These are phyloP conservation scores for Sinonovacula constricta DNA, from an alignment of 1,140 invertebrate species.

Conservation along the genomic window DNA sequence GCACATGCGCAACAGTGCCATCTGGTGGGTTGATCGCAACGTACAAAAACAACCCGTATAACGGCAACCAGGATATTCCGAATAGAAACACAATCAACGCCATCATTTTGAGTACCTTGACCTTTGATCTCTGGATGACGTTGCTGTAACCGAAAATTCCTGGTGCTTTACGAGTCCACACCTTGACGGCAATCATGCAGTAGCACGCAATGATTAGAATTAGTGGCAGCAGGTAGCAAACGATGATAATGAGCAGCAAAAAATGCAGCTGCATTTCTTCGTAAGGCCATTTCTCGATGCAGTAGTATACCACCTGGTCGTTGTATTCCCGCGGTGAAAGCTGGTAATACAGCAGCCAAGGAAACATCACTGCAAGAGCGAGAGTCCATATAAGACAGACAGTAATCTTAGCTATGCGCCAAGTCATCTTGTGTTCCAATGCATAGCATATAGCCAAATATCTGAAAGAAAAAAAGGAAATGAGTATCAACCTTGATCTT, in stretches of 20 bases:
- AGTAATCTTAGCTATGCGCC: conserved; percentile 88
- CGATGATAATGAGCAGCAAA: conserved; percentile 91
- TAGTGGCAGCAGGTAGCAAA: conserved; percentile 96
- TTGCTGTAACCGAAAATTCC: conserved; percentile 78
- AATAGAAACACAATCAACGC: conserved; percentile 96
- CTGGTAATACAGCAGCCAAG: conserved; percentile 93
- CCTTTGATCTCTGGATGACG: conserved; percentile 76
- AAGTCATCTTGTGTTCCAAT: conserved; percentile 93
- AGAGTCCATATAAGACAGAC: conserved; percentile 95
- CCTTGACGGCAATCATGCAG: conserved; percentile 94
- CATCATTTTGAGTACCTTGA: conserved; percentile 94
- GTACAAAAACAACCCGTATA: conserved; percentile 83
- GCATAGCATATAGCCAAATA: conserved; percentile 97
- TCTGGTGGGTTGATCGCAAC: conserved; percentile 51
- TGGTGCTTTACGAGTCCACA: conserved; percentile 91
- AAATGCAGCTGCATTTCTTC: conserved; percentile 87
- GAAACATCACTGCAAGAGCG: conserved; percentile 89
- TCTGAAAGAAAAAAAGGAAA: too few species aligned
- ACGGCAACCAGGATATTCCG: conserved; percentile 95
- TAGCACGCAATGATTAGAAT: conserved; percentile 95
- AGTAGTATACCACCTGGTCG: conserved; percentile 53
- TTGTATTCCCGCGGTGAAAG: background rate
- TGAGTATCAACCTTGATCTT: too few species aligned
- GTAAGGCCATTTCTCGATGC: conserved; percentile 63
- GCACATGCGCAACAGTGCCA: background rate